Base-by-base conservation (phyloP, 2,113 vertebrate genomes). In the Siniperca knerii region DNA sequence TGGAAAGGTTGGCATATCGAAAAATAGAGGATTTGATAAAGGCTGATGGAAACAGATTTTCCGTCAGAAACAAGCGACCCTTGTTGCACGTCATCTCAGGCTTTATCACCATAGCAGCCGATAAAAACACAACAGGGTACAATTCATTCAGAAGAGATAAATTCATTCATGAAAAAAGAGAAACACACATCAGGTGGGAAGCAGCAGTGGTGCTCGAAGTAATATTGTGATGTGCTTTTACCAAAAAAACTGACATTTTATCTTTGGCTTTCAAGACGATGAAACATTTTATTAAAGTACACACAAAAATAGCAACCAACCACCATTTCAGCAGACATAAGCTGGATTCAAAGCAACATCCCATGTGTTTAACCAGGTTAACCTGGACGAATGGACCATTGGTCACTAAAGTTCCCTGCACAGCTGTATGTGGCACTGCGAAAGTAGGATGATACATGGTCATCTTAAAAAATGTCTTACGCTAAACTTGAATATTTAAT, bases 261-360 rank as follows among this genome's bases (percentile, higher is more conserved):
- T 80, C 65, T 83, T 52, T 58, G 35, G 29, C 74, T 82, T 82
- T 84, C 44, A 65, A 81, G 44, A 82, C 85, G 66, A 72, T 76
- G 71, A 79, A 87, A 83, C 25, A 46, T 77, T 73, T 82, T 70
- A 78, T 84, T 25, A 79, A 75, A 44, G 75, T 79, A 72, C 85
- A 82, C 71, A 84, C 48, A 55, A 62, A 77, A 77, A 77, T 60
- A 73, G 57, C 35, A 46, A 69, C 23, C 40, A n/a, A 74, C 62
- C 67, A 61, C 13, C 35, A 55, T 77, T 65, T 78, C 68, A 44
- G 48, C 50, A 37, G 40, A 79, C 25, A 15, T 37, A 29, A 52
- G 46, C 79, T 55, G 57, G 57, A 55, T 64, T 80, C 33, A 62
- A 74, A 79, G 74, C 37, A 60, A 57, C 33, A 25, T 79, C 44